A percentile compares a stretch with the other conserved stretches of the same genome.
Evolutionary conservation across 23 tunicate species (phyloP).

Genomic region (Pegea sp.): DNA sequence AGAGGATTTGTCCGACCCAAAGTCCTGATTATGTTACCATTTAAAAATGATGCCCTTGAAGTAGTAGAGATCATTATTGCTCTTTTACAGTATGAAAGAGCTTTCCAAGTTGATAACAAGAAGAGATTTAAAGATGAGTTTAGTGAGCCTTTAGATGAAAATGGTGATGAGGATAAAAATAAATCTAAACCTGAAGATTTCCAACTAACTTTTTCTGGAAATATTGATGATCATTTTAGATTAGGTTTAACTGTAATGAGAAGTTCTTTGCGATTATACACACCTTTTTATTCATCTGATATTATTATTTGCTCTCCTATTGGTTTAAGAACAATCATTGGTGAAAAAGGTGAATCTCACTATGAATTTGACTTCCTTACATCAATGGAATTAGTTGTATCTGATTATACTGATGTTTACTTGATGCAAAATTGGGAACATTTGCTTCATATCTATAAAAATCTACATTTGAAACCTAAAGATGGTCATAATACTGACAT

Average conservation of each 20-base stretch:
- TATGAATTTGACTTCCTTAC: conserved; percentile 75
- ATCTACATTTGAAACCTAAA: conserved; percentile 50
- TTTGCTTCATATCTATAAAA: conserved; percentile 53
- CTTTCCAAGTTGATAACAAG: conserved; percentile 29
- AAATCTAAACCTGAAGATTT: conserved; percentile 54
- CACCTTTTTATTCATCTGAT: conserved; percentile 80
- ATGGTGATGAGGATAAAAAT: neutral
- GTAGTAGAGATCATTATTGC: conserved; percentile 27
- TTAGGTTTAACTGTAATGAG: conserved; percentile 29
- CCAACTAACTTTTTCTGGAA: conserved; percentile 38
- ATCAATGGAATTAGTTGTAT: conserved; percentile 55
- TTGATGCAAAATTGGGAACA: conserved; percentile 95
- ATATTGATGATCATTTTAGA: conserved; percentile 78
- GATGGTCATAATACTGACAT: conserved; percentile 73
- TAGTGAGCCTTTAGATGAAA: neutral
- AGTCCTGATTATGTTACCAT: conserved; percentile 51
- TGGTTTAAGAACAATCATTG: conserved; percentile 66
- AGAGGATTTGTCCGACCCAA: conserved; percentile 60
- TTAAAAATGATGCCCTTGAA: conserved; percentile 18
- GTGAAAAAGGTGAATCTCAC: conserved; percentile 45
- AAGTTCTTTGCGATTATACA: conserved; percentile 25
- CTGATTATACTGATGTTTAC: conserved; percentile 63
- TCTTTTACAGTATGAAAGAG: conserved; percentile 21
- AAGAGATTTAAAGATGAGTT: conserved; percentile 72
- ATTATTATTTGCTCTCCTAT: conserved; percentile 84